Conservation (phyloP, 2,888 invertebrate genomes). For the Limnephilus rhombicus region DNA sequence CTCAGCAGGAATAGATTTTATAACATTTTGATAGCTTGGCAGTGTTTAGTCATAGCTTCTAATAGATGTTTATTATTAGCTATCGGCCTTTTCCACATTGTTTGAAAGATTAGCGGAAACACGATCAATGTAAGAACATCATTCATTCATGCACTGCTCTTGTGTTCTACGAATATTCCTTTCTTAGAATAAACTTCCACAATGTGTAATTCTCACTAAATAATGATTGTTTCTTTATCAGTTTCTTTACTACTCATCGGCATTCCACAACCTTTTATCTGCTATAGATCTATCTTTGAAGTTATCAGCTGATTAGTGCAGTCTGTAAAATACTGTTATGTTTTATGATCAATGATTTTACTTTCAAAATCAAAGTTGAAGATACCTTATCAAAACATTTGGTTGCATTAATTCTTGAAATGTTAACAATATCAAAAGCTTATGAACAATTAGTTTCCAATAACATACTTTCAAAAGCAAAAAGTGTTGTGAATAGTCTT, state of each 20-base stretch:
- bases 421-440: background rate
- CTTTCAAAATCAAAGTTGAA: background rate
- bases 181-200: slow-evolving; percentile 22
- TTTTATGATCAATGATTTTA: background rate
- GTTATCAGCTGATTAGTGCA: slow-evolving; percentile 22
- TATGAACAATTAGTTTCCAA: background rate
- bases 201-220: background rate
- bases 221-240: slow-evolving; percentile 56
- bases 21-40: slow-evolving; percentile 33
- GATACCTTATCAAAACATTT: background rate
- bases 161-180: background rate
- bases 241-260: background rate
- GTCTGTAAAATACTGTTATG: background rate
- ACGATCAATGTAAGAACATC: background rate
- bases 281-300: slow-evolving; percentile 15
- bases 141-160: background rate
- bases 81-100: slow-evolving; percentile 43
- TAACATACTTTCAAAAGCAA: background rate
- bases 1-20: background rate
- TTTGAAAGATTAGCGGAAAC: slow-evolving; percentile 36
- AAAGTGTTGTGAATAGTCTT: background rate
- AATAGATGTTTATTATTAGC: slow-evolving; percentile 62
- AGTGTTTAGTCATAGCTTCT: slow-evolving; percentile 54
- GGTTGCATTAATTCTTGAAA: background rate
- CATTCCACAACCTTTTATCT: slow-evolving; percentile 50